Conservation (phyloP, 1,140 invertebrate species). For the Lepidotrigona ventralis region DNA sequence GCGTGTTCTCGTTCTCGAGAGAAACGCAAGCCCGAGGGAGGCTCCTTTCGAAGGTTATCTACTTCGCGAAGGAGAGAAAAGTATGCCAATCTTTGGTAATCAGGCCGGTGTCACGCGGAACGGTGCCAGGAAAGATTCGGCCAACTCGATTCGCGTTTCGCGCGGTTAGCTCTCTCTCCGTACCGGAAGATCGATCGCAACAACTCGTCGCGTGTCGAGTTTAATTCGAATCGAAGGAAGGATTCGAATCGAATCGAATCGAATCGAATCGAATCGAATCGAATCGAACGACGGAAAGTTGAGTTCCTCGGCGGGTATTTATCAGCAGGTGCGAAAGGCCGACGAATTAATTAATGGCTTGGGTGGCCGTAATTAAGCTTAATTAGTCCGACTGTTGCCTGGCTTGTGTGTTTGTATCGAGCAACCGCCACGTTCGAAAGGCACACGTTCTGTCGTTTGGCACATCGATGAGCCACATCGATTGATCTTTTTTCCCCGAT, state of each 20-base stretch:
- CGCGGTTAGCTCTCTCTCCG: too few relatives aligned
- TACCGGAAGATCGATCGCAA: neutral
- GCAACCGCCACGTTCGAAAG: conserved; percentile 12
- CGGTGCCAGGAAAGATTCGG: neutral
- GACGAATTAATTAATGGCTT: conserved; percentile 60
- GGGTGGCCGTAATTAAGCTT: conserved; percentile 62
- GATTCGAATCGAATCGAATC: too few relatives aligned
- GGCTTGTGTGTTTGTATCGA: conserved; percentile 40
- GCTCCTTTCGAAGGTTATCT: neutral
- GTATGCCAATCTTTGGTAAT: neutral
- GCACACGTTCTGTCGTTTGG: conserved; percentile 39
- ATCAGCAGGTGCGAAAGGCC: conserved; percentile 19
- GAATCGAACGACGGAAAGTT: neutral
- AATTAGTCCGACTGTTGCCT: conserved; percentile 57
- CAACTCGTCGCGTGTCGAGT: neutral
- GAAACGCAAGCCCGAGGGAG: too few relatives aligned
- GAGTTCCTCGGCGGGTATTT: conserved; percentile 23
- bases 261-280: too few relatives aligned
- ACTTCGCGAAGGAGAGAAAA: neutral
- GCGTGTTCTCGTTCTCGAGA: too few relatives aligned
- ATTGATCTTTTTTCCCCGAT: neutral
- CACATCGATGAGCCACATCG: conserved; percentile 1
- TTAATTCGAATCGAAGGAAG: too few relatives aligned
- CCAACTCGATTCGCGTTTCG: neutral
- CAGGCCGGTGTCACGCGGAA: neutral